phyloP scores from a whole-genome alignment of 2,888 invertebrate genomes.

The Alloscopus bannaensis region DNA sequence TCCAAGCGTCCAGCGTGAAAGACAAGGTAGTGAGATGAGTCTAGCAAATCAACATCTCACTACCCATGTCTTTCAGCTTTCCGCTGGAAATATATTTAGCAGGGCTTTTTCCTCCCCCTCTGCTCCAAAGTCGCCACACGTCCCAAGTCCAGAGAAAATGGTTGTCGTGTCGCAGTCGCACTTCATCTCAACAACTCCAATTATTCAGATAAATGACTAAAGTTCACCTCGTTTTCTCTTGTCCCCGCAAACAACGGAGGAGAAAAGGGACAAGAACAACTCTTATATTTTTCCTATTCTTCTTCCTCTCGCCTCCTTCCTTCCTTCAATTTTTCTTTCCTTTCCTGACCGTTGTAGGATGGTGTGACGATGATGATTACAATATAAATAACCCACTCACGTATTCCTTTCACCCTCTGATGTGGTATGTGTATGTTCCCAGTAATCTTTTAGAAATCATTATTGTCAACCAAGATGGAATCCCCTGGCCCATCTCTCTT shows the following conservation, averaged over 20 bases:
- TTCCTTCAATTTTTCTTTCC: constrained; percentile 22
- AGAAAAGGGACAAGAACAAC: background rate
- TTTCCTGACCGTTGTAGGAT: no score
- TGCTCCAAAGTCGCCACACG: no score
- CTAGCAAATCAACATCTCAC: constrained; percentile 88
- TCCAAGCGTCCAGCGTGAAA: constrained; percentile 84
- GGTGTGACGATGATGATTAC: constrained; percentile 8
- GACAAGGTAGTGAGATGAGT: constrained; percentile 98
- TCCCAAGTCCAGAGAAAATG: no score
- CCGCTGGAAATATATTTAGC: constrained; percentile 75
- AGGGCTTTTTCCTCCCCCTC: no score
- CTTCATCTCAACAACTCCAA: constrained; percentile 24
- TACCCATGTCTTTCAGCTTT: constrained; percentile 98
- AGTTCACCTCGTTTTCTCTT: constrained; percentile 24
- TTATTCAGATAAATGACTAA: constrained; percentile 52
- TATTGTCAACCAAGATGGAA: constrained; percentile 40
- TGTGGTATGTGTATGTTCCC: constrained; percentile 6
- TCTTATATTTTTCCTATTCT: constrained; percentile 21
- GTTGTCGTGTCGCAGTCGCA: background rate
- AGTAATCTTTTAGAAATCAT: constrained; percentile 55
- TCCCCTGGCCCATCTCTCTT: constrained; percentile 12
- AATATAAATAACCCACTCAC: constrained; percentile 57
- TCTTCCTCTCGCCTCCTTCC: constrained; percentile 8
- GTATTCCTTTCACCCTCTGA: constrained; percentile 54
- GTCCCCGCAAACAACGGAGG: background rate